Evolutionary conservation across 2,797 vertebrate genomes (phyloP), one percentile per base, ranked within the genome.

Genomic region (Enteromius paludinosus): DNA sequence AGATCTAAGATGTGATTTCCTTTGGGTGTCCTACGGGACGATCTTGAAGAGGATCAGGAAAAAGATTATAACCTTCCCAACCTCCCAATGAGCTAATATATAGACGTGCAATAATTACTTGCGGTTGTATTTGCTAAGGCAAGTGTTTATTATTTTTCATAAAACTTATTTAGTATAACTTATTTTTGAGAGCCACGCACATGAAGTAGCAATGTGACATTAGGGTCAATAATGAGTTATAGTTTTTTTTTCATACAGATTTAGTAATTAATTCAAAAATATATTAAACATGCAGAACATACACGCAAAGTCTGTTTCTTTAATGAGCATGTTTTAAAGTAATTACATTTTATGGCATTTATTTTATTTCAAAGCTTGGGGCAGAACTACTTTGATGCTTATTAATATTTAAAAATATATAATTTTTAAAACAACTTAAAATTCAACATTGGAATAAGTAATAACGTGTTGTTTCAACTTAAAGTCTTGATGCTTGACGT

Each of bases 1-100:
- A 87, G 88, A 88, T 89, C 87, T 85, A 83, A 87, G 85, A 87
- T 87, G 85, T 45, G 87, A 90, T 91, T 90, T 90, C 83, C 71
- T 79, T 71, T 66, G 43, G 81, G 86, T 88, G 82, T 79, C 88
- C 81, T 88, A 71, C 54, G 86, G 86, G 84, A 84, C 68, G 69
- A 47, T 83, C 65, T 78, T 78, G 85, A 86, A 86, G 69, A 75
- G 68, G 79, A 85, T 86, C 81, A 83, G 52, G 81, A 65, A 86
- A 82, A 79, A 83, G 70, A 86, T 82, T 76, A 83, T 84, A 70
- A 70, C 78, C 41, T 74, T 78, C 68, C 20, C 52, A 28, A 71
- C 43, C 74, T 33, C 54, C 33, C 52, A 61, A 73, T 79, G 80
- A 80, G 35, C 76, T 86, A 77, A 79, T 84, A 79, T 84, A 66